Evolutionary conservation across 2,797 vertebrate genomes (phyloP).

Genomic region (Spinibarbus caldwelli): DNA sequence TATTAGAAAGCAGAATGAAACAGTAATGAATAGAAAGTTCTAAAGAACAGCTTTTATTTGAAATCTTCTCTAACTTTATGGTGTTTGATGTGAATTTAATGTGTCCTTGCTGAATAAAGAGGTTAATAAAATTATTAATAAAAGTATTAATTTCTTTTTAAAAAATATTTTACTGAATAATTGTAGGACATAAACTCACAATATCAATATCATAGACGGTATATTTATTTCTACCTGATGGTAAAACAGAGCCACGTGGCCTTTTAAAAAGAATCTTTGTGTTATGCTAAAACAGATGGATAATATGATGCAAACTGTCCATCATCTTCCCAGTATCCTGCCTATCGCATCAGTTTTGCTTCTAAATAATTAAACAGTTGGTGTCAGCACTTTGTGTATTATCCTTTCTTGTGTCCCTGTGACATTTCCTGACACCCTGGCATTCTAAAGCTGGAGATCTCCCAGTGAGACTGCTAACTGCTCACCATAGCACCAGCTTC

Average conservation of each 20-base stretch:
- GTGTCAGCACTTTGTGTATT: slow-evolving; percentile 17
- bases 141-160: no score
- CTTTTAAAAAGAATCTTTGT: neutral
- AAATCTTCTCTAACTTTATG: no score
- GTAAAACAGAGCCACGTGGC: neutral
- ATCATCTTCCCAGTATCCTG: neutral
- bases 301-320: neutral
- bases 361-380: slow-evolving; percentile 15
- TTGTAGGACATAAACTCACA: no score
- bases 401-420: slow-evolving; percentile 3
- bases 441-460: slow-evolving; percentile 31
- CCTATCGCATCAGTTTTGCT: slow-evolving; percentile 3
- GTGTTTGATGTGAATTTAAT: no score
- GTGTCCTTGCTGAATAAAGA: no score
- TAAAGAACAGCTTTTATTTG: no score
- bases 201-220: no score
- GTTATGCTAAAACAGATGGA: slow-evolving; percentile 8
- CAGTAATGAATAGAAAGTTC: no score
- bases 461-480: neutral
- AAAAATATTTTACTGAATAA: no score
- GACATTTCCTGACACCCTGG: slow-evolving; percentile 39
- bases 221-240: neutral
- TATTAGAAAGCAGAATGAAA: no score
- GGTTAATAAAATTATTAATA: no score
- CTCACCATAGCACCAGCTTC: slow-evolving; percentile 10